A percentile compares a stretch with the other conserved stretches of the same genome.
These are phyloP conservation scores for Conistra vaccinii DNA, from an alignment of 2,888 invertebrate species.

Conservation along the genomic window DNA sequence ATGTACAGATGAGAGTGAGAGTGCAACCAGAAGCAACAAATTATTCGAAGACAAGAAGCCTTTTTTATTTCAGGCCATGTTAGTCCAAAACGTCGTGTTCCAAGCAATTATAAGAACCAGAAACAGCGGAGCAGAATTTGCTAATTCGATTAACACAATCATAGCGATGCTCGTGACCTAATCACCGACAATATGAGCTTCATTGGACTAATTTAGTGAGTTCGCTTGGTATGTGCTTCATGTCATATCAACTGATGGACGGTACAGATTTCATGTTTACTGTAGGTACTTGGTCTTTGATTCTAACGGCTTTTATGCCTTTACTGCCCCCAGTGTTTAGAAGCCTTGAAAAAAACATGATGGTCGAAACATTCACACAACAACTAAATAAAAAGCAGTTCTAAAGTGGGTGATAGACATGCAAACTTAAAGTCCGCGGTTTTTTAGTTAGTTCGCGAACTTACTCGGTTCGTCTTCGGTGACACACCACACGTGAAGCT, in stretches of 20 bases:
- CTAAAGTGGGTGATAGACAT: too few species aligned
- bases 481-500: too few species aligned
- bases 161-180: conserved; percentile 70
- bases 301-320: background rate
- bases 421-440: too few species aligned
- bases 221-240: conserved; percentile 51
- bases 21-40: background rate
- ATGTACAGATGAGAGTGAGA: too few species aligned
- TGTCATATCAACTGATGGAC: conserved; percentile 33
- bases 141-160: conserved; percentile 75
- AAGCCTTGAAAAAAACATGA: background rate
- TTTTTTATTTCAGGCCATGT: background rate
- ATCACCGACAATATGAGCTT: conserved; percentile 70
- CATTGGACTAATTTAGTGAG: conserved; percentile 72
- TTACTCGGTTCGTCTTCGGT: too few species aligned
- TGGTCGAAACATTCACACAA: background rate
- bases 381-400: background rate
- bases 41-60: background rate
- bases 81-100: background rate
- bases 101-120: conserved; percentile 39
- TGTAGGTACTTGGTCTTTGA: background rate
- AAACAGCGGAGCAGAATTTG: conserved; percentile 59
- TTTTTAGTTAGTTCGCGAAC: too few species aligned
- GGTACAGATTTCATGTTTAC: conserved; percentile 23
- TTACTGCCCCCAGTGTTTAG: background rate